phyloP scores from a whole-genome alignment of 2,113 vertebrate genomes.

The Petrocephalus microphthalmus region DNA sequence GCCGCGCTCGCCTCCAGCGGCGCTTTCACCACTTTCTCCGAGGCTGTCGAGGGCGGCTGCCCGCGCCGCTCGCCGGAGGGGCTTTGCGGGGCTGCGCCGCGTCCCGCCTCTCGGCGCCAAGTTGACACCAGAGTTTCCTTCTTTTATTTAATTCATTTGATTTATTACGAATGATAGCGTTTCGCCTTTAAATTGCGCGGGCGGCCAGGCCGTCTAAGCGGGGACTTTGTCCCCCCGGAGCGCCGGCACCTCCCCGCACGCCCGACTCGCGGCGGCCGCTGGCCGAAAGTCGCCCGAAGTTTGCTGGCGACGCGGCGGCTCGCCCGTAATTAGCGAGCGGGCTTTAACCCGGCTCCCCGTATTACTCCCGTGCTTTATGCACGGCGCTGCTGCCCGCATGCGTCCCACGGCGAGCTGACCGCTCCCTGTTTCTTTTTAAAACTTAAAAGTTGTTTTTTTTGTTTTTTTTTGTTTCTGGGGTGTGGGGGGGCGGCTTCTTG shows the following conservation, averaged over 20 bases:
- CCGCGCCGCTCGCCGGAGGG: neutral
- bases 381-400: neutral
- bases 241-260: neutral
- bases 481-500: neutral
- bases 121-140: neutral
- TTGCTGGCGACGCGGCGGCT: neutral
- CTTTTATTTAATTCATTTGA: neutral
- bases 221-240: neutral
- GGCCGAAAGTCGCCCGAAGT: slow-evolving; percentile 1
- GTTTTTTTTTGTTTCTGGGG: neutral
- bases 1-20: neutral
- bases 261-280: neutral
- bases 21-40: neutral
- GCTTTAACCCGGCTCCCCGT: neutral
- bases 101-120: neutral
- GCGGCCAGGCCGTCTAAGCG: neutral
- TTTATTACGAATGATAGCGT: neutral
- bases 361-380: neutral
- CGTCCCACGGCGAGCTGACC: neutral
- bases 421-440: neutral
- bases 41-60: neutral
- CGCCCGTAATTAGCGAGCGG: neutral
- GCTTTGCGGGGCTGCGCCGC: neutral
- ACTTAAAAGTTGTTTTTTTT: neutral
- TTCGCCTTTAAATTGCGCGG: neutral